Evolutionary conservation across 2,113 vertebrate species (phyloP).

Genomic region (Boulengeromyrus knoepffleri): DNA sequence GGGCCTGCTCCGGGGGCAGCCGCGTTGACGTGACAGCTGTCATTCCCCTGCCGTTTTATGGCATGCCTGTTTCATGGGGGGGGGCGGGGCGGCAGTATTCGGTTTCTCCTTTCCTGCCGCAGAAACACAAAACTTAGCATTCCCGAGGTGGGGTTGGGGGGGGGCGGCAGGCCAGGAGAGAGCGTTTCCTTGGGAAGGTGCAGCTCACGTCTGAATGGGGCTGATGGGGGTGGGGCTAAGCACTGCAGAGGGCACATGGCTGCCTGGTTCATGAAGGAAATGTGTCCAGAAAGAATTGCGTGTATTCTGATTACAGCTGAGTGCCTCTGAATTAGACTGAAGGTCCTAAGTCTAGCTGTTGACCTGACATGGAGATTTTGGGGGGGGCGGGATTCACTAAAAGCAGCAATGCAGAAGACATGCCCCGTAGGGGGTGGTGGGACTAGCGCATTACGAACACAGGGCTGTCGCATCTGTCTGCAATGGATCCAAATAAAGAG

Average conservation of each 20-base stretch:
- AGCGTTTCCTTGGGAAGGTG: neutral
- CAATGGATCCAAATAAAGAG: neutral
- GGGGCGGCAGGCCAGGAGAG: neutral
- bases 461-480: neutral
- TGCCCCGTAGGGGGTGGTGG: neutral
- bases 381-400: neutral
- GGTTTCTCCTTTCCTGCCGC: neutral
- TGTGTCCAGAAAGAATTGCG: neutral
- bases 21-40: constrained; percentile 10
- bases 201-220: neutral
- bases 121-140: constrained; percentile 11
- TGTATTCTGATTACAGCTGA: neutral
- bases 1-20: constrained; percentile 22
- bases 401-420: neutral
- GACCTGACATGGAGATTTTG: no score
- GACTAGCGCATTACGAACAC: neutral
- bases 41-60: neutral
- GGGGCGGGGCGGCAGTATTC: neutral
- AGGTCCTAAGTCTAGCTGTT: neutral
- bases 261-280: neutral
- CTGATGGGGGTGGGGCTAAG: neutral
- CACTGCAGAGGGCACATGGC: neutral
- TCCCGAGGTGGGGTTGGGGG: neutral
- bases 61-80: neutral
- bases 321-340: neutral